phyloP scores from a whole-genome alignment of 2,797 vertebrate species.

The Natrix natrix region DNA sequence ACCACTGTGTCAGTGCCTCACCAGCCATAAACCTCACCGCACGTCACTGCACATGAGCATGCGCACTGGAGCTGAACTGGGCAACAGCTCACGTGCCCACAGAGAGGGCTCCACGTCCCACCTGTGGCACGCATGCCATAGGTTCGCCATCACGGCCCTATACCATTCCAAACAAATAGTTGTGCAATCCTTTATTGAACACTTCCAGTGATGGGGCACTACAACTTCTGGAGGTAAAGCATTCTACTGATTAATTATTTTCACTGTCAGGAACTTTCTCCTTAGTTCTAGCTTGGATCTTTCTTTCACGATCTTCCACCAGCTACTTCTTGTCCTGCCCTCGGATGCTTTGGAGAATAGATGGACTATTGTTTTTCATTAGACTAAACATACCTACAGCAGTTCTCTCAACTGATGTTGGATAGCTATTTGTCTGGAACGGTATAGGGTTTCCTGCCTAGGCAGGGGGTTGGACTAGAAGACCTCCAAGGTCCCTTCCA shows the following conservation, averaged over 20 bases:
- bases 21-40: too few species aligned
- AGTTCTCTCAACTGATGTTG: not conserved
- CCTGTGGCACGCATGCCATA: too few species aligned
- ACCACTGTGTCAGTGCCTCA: too few species aligned
- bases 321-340: not conserved
- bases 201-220: not conserved
- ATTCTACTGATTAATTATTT: not conserved
- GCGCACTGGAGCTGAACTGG: too few species aligned
- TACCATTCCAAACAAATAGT: not conserved
- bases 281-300: not conserved
- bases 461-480: too few species aligned
- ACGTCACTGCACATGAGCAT: too few species aligned
- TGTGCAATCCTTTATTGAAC: not conserved
- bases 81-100: too few species aligned
- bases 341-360: not conserved
- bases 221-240: not conserved
- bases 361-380: not conserved
- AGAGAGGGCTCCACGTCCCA: too few species aligned
- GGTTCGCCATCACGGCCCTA: not conserved
- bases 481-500: too few species aligned
- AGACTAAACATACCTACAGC: not conserved
- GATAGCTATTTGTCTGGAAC: too few species aligned
- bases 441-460: too few species aligned
- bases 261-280: not conserved
- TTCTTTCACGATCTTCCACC: not conserved